Conservation (phyloP, 2,113 vertebrate genomes). For the Gila orcuttii region DNA sequence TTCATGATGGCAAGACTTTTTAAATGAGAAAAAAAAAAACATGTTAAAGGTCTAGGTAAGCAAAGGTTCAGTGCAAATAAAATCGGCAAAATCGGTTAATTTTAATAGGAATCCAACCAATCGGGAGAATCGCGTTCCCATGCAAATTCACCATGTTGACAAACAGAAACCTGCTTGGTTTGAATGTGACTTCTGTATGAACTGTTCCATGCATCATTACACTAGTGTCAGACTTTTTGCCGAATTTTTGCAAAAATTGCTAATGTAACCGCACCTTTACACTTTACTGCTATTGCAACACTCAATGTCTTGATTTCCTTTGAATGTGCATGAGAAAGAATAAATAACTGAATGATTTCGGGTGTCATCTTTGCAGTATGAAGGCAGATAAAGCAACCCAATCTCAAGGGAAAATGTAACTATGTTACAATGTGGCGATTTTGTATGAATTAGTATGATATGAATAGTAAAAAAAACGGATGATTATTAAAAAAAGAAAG, state of each 20-base stretch:
- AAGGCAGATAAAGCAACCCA: no score
- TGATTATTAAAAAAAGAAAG: no score
- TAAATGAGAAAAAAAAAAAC: neutral
- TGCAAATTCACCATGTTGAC: neutral
- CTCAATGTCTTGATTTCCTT: no score
- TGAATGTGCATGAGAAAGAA: no score
- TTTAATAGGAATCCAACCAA: neutral
- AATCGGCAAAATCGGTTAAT: neutral
- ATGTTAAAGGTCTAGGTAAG: neutral
- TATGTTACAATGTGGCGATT: no score
- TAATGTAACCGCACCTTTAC: neutral
- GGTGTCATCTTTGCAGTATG: no score
- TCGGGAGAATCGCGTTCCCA: no score
- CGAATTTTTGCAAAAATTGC: no score
- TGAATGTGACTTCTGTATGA: neutral
- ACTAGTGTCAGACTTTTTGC: neutral
- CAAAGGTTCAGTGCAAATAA: neutral
- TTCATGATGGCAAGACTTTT: conserved; percentile 6
- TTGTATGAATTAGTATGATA: no score
- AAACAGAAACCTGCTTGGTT: neutral
- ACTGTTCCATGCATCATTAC: neutral
- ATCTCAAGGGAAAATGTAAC: no score
- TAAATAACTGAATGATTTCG: no score
- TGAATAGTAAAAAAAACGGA: no score
- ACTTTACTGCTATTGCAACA: neutral